Evolutionary conservation across 1,140 invertebrate species (phyloP).

Genomic region (Ridgeia piscesae): DNA sequence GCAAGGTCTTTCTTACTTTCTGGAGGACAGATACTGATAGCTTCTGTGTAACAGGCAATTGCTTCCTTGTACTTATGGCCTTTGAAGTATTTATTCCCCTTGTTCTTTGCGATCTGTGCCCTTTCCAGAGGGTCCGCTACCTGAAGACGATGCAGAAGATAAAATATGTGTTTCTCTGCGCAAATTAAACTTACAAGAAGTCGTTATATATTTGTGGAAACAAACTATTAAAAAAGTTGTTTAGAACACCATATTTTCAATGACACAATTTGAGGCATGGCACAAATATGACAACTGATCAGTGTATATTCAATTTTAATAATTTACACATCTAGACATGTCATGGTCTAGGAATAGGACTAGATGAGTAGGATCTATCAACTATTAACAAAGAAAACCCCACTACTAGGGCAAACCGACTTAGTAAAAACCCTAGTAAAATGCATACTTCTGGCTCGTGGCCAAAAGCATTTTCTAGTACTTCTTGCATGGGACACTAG

Average conservation of each 20-base stretch:
- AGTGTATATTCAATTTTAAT: too few species aligned
- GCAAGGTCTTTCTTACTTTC: constrained; percentile 75
- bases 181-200: too few species aligned
- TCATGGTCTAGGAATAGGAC: too few species aligned
- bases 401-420: too few species aligned
- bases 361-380: too few species aligned
- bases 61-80: constrained; percentile 84
- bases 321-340: too few species aligned
- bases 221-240: too few species aligned
- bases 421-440: neutral
- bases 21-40: constrained; percentile 80
- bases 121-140: constrained; percentile 65
- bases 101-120: constrained; percentile 76
- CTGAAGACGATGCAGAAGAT: neutral
- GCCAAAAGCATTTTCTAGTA: too few species aligned
- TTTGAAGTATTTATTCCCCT: constrained; percentile 87
- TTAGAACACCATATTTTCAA: neutral
- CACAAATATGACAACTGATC: too few species aligned
- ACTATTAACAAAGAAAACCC: too few species aligned
- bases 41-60: constrained; percentile 82
- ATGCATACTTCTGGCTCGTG: neutral
- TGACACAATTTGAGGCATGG: neutral
- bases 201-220: too few species aligned
- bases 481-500: neutral
- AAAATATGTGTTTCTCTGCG: too few species aligned